Evolutionary conservation across 2,113 vertebrate genomes (phyloP), one percentile per base, ranked within the genome.

Genomic region (Felis chaus): DNA sequence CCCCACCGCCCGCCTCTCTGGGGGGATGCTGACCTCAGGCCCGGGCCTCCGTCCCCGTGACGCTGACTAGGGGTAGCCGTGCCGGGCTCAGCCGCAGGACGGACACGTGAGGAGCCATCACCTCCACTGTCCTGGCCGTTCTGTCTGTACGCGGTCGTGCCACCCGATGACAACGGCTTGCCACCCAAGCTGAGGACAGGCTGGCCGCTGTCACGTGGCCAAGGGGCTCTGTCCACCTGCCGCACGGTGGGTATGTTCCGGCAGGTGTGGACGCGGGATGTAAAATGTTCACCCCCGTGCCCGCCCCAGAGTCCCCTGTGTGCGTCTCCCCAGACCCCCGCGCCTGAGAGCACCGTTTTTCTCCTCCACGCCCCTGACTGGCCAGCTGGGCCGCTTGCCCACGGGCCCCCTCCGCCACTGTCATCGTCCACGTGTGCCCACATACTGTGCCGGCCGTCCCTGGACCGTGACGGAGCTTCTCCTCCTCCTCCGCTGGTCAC

Each of bases 1-100:
- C 48, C 31, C 63, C 33, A 4, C 8, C 0, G 7, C 33, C 15
- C 1, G 41, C 14, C 7, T 1, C 4, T 0, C 31, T 3, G 4
- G 4, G n/a, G 69, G 18, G 33, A 15, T 21, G 36, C 69, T 3
- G 21, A 39, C 69, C 69, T 23, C 69, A 25, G 69, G 69, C 21
- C 69, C n/a, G 5, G 36, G 69, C 19, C 69, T 23, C 69, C 4
- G 10, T 23, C 36, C 69, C 36, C 5, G 71, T 41, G 71, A 7
- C 11, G 36, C 71, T 7, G 71, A 36, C 69, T 13, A 5, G 71
- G 36, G 25, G 13, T 27, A 27, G 74, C 74, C 2, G 7, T 76
- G 27, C 74, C 5, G 74, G 45, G 27, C 41, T 31, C 45, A 25
- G 27, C 36, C 27, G 0, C 4, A 1, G 27, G 41, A 78, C 27